phyloP scores from a whole-genome alignment of 2,797 vertebrate genomes.

The Coregonus suidteri region DNA sequence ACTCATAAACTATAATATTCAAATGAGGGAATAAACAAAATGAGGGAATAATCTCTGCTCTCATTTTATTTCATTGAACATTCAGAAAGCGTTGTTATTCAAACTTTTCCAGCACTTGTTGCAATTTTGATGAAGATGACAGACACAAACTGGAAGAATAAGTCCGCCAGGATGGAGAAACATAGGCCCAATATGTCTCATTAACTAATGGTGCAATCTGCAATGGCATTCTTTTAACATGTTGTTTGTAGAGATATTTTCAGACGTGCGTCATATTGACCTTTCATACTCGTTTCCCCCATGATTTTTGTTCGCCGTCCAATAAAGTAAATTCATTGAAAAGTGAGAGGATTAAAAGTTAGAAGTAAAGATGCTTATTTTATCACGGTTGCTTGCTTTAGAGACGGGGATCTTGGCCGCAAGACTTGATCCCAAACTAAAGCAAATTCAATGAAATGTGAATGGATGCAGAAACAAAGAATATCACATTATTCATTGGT shows the following conservation, averaged over 20 bases:
- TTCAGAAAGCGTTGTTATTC: not conserved
- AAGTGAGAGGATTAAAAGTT: slow-evolving; percentile 3
- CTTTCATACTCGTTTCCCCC: not conserved
- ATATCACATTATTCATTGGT: slow-evolving; percentile 48
- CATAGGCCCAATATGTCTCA: not conserved
- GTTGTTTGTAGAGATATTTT: not conserved
- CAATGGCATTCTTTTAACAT: not conserved
- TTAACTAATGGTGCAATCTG: not conserved
- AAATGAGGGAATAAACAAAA: not conserved
- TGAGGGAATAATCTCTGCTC: not conserved
- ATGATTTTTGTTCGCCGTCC: slow-evolving; percentile 1
- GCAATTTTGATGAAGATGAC: not conserved
- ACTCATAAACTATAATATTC: not conserved
- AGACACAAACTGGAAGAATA: not conserved
- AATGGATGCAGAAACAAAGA: slow-evolving; percentile 42
- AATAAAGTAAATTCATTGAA: slow-evolving; percentile 3
- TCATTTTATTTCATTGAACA: not conserved
- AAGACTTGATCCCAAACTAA: slow-evolving; percentile 59
- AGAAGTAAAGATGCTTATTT: slow-evolving; percentile 28
- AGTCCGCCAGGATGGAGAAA: not conserved
- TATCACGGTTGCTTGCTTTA: slow-evolving; percentile 29
- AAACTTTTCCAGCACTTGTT: not conserved
- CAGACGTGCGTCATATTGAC: not conserved
- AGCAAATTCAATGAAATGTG: slow-evolving; percentile 51
- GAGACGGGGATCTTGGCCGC: slow-evolving; percentile 44